Base-by-base conservation (phyloP, 1,140 invertebrate genomes). In the Formica exsecta region DNA sequence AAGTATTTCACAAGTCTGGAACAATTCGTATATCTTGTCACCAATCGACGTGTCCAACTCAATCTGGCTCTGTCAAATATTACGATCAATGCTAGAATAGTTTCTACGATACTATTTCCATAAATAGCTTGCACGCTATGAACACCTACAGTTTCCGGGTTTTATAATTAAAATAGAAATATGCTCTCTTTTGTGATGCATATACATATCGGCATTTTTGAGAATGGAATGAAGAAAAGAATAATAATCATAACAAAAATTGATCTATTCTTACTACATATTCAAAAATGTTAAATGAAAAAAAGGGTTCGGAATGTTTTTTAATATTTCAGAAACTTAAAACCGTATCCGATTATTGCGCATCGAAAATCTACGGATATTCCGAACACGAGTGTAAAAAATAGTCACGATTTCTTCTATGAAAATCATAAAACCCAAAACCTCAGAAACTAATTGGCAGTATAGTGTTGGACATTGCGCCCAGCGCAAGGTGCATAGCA, bases 381-480 rank as follows among this genome's bases (percentile, higher is more conserved):
- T 38, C 5, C n/a, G 3, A 44, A 29, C 11, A 48, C 9, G 7
- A 54, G 11, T 51, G 5, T 51, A 61, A 65, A 48, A 86, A 7
- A 80, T 3, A 51, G 38, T 68, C 32, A 44, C 5, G 29, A 16
- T 62, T 51, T 71, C 4, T 16, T 51, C 86, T 90, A 90, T 41
- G 13, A 54, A 61, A 91, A 91, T 76, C 92, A 93, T 92, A 93
- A 94, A 94, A 94, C 91, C 92, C 92, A 92, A 94, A 94, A 93
- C 54, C 75, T 88, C 91, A 91, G 88, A 91, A 87, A 93, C 87
- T 93, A 94, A 93, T 93, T 95, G 94, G 94, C 94, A 95, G 94
- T 95, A 94, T 93, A 93, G 87, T 92, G 91, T 91, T 94, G 93
- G 92, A 95, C 93, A 87, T 94, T 95, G 94, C 95, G 93, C 94